Base-by-base conservation (phyloP, 2,797 vertebrate species). In the Argyrosomus regius region DNA sequence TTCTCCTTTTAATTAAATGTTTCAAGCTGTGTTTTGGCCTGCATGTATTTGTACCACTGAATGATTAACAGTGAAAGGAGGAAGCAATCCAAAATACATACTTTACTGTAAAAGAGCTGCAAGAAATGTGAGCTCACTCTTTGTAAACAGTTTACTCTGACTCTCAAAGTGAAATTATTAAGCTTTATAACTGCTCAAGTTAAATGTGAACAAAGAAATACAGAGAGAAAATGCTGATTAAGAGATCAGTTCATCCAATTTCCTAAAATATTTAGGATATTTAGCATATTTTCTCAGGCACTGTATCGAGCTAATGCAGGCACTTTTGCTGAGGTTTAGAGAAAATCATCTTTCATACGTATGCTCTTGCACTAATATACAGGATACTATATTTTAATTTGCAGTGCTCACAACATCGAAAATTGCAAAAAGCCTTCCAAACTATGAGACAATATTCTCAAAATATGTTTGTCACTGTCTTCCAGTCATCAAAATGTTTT, bases 21-120 rank as follows among this genome's bases (percentile, higher is more conserved):
- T 77, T 82, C 72, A 85, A 81, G 70, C 75, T 87, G 54, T 68
- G 56, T 48, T 71, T 78, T 75, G 66, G 56, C 76, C 35, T n/a
- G 6, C n/a, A 17, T 69, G 45, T 22, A 45, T 75, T 71, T 64
- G n/a, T 62, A 31, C 24, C 60, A 17, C 56, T 77, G 67, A 77
- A 56, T 62, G n/a, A 39, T 70, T 66, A 22, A 72, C 35, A 53
- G 35, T 50, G 48, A 72, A 24, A 61, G 31, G 9, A 46, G 46
- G 41, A 24, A 45, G 24, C 6, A 22, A 67, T 58, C 39, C 24
- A 64, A 69, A 61, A 43, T 18, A 48, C 59, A 24, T 6, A 28
- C 5, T 31, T 1, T 18, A 3, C 53, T 64, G 26, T 14, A 18
- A 54, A 26, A 5, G 53, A 54, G 63, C 45, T 35, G 43, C 35